A percentile compares a stretch with the other conserved stretches of the same genome.
Evolutionary conservation across 2,113 vertebrate species (phyloP).

Genomic region (Burhinus oedicnemus): DNA sequence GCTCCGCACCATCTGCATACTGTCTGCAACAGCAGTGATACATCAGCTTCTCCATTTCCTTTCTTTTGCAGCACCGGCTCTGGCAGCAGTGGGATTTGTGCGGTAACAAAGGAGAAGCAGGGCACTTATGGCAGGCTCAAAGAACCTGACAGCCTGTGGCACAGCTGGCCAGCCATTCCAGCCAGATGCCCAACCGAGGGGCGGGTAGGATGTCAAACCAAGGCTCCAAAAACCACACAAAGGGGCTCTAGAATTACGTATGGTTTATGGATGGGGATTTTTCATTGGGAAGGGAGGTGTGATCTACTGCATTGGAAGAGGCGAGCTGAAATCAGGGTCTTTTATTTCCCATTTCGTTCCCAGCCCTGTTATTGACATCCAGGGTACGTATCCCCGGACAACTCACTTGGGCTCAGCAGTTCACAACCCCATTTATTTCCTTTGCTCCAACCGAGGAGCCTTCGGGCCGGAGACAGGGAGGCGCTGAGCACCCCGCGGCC

Average conservation of each 20-base stretch:
- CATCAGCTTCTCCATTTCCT: neutral
- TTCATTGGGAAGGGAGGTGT: rapidly evolving
- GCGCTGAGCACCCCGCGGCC: neutral
- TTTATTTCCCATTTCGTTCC: neutral
- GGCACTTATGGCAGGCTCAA: neutral
- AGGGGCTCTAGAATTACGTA: neutral
- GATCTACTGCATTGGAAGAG: neutral
- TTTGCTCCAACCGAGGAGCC: neutral
- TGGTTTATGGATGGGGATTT: neutral
- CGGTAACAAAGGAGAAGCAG: neutral
- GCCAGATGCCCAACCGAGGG: neutral
- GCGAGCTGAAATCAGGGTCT: neutral
- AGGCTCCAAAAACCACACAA: neutral
- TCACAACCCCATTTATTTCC: neutral
- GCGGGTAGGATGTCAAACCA: neutral
- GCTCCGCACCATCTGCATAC: neutral
- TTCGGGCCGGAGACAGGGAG: neutral
- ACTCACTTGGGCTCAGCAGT: neutral
- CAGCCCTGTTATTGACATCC: neutral
- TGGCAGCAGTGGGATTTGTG: neutral
- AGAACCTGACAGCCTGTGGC: neutral
- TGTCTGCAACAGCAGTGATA: neutral
- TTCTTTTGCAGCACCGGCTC: neutral
- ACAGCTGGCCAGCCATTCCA: neutral
- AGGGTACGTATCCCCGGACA: neutral